Evolutionary conservation across 2,888 invertebrate species (phyloP).

Genomic region (Heliconius erato): DNA sequence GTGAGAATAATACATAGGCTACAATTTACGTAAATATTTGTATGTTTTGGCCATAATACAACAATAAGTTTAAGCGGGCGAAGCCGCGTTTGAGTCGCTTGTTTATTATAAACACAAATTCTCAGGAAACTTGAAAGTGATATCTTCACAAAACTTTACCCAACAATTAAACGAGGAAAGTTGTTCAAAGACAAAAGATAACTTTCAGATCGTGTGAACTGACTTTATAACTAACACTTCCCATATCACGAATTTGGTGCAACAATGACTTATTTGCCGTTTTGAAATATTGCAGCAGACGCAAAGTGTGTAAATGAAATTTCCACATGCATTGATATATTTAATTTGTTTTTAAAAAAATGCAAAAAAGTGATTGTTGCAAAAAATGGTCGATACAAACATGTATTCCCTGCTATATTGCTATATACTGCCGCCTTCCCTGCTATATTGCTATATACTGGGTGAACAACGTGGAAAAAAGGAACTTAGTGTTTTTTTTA

Average conservation of each 20-base stretch:
- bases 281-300: too few relatives aligned
- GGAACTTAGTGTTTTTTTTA: too few relatives aligned
- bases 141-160: slow-evolving; percentile 9
- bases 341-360: too few relatives aligned
- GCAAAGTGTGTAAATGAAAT: too few relatives aligned
- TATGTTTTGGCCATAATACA: background rate
- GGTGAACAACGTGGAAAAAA: too few relatives aligned
- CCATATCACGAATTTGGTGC: background rate
- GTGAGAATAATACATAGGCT: background rate
- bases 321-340: too few relatives aligned
- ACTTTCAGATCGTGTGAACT: slow-evolving; percentile 17
- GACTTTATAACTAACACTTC: background rate
- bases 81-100: background rate
- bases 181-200: slow-evolving; percentile 16
- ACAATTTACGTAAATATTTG: background rate
- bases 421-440: too few relatives aligned
- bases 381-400: too few relatives aligned
- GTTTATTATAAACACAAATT: background rate
- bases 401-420: too few relatives aligned
- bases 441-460: too few relatives aligned
- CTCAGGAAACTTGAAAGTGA: slow-evolving; percentile 4
- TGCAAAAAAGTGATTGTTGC: too few relatives aligned
- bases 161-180: slow-evolving; percentile 18
- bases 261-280: background rate
- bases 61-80: background rate